These are phyloP conservation scores for Nyctibius bracteatus DNA, from an alignment of 2,113 vertebrate species.

Conservation along the genomic window DNA sequence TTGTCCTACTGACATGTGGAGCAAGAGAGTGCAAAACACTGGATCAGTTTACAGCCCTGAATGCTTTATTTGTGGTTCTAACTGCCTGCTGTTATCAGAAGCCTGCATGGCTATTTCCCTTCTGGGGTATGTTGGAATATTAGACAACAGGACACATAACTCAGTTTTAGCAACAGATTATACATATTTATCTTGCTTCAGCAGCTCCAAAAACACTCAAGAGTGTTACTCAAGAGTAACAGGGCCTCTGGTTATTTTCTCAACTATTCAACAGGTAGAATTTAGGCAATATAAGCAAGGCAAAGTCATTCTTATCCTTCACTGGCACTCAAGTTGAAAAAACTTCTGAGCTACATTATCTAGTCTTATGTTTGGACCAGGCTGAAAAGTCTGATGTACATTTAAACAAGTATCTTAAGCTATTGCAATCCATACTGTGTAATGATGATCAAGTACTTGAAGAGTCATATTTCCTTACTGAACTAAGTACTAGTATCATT, in stretches of 20 bases:
- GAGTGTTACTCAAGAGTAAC: background rate
- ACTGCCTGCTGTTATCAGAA: background rate
- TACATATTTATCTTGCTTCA: background rate
- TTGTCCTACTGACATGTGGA: background rate
- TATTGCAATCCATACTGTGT: background rate
- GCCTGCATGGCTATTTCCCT: background rate
- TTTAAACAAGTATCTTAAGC: background rate
- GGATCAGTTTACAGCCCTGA: background rate
- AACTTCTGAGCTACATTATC: background rate
- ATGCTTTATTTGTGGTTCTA: background rate
- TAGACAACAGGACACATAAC: background rate
- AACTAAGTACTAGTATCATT: background rate
- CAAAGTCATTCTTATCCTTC: background rate
- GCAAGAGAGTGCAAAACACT: background rate
- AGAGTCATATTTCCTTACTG: background rate
- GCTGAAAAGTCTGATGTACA: background rate
- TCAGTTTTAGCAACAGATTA: background rate
- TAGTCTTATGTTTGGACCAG: background rate
- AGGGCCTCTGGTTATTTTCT: background rate
- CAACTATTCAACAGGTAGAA: background rate
- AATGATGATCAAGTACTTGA: background rate
- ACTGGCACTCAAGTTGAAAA: background rate
- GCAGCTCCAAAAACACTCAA: background rate
- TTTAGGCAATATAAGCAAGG: background rate
- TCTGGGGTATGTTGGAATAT: background rate